Evolutionary conservation across 1,140 invertebrate species (phyloP).

Genomic region (Asbolus verrucosus): DNA sequence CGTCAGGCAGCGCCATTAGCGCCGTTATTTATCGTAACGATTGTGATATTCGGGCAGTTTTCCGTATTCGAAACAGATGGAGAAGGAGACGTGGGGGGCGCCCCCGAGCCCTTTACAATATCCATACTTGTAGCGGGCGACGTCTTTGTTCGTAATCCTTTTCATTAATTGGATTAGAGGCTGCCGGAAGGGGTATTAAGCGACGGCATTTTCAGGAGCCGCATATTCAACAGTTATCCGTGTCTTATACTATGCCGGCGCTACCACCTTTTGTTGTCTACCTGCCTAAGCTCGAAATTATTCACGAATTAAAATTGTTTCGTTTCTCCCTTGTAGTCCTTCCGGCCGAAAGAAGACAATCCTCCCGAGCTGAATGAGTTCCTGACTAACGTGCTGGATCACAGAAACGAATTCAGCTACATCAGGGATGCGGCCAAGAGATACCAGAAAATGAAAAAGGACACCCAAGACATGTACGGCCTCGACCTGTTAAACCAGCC

Average conservation of each 20-base stretch:
- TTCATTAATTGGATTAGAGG: conserved; percentile 45
- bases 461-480: not conserved
- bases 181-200: conserved; percentile 41
- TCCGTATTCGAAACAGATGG: not conserved
- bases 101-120: conserved; percentile 19
- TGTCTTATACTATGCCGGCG: conserved; percentile 13
- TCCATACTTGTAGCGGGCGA: conserved; percentile 38
- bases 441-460: conserved; percentile 43
- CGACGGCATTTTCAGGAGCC: conserved; percentile 15
- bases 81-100: conserved; percentile 1
- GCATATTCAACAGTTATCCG: conserved; percentile 33
- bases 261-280: conserved; percentile 27
- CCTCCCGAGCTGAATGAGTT: conserved; percentile 57
- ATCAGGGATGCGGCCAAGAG: conserved; percentile 50
- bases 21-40: conserved; percentile 37
- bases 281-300: conserved; percentile 29
- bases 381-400: conserved; percentile 53
- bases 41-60: conserved; percentile 36
- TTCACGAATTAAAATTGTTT: conserved; percentile 17
- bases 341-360: conserved; percentile 50
- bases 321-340: conserved; percentile 14
- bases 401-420: conserved; percentile 53
- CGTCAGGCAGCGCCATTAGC: conserved; percentile 19
- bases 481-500: not conserved
- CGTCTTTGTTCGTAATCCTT: conserved; percentile 45